A percentile compares a stretch with the other conserved stretches of the same genome.
These are phyloP conservation scores for Rambutsinella grinnellia DNA, from an alignment of 2,888 invertebrate species.

Conservation along the genomic window DNA sequence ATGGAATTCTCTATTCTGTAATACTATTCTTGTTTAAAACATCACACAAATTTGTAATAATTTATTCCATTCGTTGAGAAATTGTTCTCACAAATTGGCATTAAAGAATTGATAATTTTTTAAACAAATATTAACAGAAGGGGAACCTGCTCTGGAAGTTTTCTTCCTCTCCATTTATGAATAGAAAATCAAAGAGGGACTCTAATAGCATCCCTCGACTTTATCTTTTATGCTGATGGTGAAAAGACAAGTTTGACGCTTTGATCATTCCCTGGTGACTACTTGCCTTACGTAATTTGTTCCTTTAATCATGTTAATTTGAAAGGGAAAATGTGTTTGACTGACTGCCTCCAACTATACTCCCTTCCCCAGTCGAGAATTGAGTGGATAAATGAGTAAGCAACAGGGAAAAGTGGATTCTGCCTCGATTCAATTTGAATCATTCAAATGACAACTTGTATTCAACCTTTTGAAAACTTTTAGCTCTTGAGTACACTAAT, in stretches of 20 bases:
- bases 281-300: constrained; percentile 63
- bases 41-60: too few species aligned
- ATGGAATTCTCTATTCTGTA: too few species aligned
- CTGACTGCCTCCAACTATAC: neutral
- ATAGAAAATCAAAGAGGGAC: neutral
- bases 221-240: neutral
- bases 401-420: too few species aligned
- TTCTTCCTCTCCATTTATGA: neutral
- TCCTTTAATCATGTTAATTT: constrained; percentile 67
- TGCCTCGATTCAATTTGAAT: too few species aligned
- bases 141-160: constrained; percentile 7
- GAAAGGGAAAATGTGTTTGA: constrained; percentile 42
- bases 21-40: neutral
- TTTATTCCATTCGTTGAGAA: too few species aligned
- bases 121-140: constrained; percentile 1
- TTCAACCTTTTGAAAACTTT: too few species aligned
- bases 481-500: too few species aligned
- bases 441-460: too few species aligned
- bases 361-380: too few species aligned
- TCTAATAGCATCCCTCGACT: neutral
- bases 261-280: constrained; percentile 66
- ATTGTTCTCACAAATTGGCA: neutral
- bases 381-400: too few species aligned
- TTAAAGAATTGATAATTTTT: constrained; percentile 3
- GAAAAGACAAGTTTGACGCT: constrained; percentile 59